These are phyloP conservation scores for Xenopus petersii DNA, from an alignment of 2,797 vertebrate genomes.

Conservation along the genomic window DNA sequence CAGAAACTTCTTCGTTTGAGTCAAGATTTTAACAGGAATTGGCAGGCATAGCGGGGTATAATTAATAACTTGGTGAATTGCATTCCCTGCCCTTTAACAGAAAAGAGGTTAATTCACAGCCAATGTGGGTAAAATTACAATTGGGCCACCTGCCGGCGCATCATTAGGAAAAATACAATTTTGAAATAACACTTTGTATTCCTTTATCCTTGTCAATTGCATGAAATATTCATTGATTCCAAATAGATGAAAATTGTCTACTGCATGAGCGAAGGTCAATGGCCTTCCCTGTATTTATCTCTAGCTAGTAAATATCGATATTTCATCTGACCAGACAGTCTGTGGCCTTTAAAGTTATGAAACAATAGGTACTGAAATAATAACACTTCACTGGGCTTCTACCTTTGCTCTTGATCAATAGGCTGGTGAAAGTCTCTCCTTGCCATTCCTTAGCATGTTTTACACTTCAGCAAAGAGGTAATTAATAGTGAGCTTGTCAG, in stretches of 20 bases:
- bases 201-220: neutral
- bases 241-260: neutral
- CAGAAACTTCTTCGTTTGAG: neutral
- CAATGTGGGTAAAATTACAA: neutral
- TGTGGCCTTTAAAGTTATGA: constrained; percentile 9
- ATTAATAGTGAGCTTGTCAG: constrained; percentile 28
- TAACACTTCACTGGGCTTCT: constrained; percentile 2
- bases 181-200: neutral
- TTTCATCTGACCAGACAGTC: neutral
- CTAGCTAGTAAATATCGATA: neutral
- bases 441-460: constrained; percentile 14
- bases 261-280: neutral
- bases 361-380: neutral
- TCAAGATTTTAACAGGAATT: neutral
- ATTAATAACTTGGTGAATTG: constrained; percentile 3
- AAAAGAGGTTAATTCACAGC: neutral
- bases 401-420: constrained; percentile 23
- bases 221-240: neutral
- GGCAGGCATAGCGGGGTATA: neutral
- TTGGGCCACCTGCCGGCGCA: neutral
- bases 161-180: neutral
- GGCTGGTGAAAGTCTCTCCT: constrained; percentile 5
- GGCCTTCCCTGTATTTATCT: neutral
- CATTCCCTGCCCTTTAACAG: neutral
- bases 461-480: constrained; percentile 31